Evolutionary conservation across 1,140 invertebrate genomes (phyloP).

Genomic region (Helicoverpa zea): DNA sequence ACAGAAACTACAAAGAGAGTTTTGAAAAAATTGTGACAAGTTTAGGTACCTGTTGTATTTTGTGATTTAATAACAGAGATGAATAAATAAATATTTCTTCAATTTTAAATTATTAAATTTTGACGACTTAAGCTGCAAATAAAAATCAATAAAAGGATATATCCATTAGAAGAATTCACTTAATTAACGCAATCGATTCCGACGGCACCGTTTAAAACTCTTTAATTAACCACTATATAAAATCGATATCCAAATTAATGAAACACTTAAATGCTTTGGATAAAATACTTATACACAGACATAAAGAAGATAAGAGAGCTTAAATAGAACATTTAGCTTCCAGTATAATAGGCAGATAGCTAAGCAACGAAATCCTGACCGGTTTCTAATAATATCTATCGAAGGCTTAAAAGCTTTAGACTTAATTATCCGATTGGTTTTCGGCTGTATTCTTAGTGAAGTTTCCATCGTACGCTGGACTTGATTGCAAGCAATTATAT

Average conservation of each 20-base stretch:
- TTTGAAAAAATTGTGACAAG: not conserved
- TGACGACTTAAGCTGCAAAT: not conserved
- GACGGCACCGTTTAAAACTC: constrained; percentile 46
- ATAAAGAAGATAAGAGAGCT: constrained; percentile 72
- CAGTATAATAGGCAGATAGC: constrained; percentile 60
- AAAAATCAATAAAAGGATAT: not conserved
- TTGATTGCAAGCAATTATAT: constrained; percentile 39
- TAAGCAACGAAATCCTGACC: constrained; percentile 61
- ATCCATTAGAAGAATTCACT: constrained; percentile 5
- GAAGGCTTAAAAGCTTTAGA: constrained; percentile 63
- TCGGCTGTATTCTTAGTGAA: constrained; percentile 57
- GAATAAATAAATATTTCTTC: not conserved
- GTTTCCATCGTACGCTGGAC: constrained; percentile 54
- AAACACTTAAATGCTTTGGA: constrained; percentile 50
- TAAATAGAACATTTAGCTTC: constrained; percentile 65
- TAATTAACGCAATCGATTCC: constrained; percentile 20
- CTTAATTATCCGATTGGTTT: constrained; percentile 68
- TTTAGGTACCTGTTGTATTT: not conserved
- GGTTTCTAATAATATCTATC: constrained; percentile 66
- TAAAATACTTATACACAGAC: constrained; percentile 61
- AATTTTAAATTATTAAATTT: not conserved
- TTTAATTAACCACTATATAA: constrained; percentile 52
- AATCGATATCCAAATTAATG: constrained; percentile 49
- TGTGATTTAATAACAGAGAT: not conserved
- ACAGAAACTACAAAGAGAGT: no score